Base-by-base conservation (phyloP, 1,140 invertebrate genomes). In the Acromyrmex heyeri region DNA sequence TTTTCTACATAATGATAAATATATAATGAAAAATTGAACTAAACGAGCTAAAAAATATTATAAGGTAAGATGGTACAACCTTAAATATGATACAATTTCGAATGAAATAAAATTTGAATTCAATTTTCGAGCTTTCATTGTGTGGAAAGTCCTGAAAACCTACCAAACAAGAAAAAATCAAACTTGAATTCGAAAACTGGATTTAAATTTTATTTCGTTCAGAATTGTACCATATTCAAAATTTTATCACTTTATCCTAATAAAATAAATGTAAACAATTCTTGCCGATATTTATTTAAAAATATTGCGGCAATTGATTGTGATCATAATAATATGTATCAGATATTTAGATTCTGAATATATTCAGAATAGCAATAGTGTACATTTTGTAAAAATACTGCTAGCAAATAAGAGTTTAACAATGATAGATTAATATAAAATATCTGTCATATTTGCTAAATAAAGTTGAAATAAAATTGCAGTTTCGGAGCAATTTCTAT, bases 381-480 rank as follows among this genome's bases (percentile, higher is more conserved):
- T 65, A n/a, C 8, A 34, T 34, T 65, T 34, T 65, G 30, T 65
- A 2, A 65, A 65, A 34, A 65, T 18, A 65, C 2, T 30, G 14
- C 14, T 27, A 30, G 14, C 16, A 64, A n/a, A 65, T 64, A 64
- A 34, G 7, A 30, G 12, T 14, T 30, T 2, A 30, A 14, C 27
- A 64, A 6, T 64, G 30, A 64, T 34, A 65, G 0, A 34, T 65
- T 65, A 18, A 65, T n/a, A n/a, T 34, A n/a, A 65, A 65, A 65
- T 16, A 27, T n/a, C 8, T 65, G 18, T 18, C 16, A 64, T 64
- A 34, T 64, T 30, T 34, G 30, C 2, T 27, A 65, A 34, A 65
- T 34, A 65, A 65, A 65, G 18, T 65, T 65, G 18, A 65, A 65
- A 65, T 14, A 65, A 65, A 65, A 65, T 38, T 65, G 34, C 18